These are phyloP conservation scores for Rotaria magnacalcarata DNA, from an alignment of 2,888 invertebrate genomes.

Conservation along the genomic window DNA sequence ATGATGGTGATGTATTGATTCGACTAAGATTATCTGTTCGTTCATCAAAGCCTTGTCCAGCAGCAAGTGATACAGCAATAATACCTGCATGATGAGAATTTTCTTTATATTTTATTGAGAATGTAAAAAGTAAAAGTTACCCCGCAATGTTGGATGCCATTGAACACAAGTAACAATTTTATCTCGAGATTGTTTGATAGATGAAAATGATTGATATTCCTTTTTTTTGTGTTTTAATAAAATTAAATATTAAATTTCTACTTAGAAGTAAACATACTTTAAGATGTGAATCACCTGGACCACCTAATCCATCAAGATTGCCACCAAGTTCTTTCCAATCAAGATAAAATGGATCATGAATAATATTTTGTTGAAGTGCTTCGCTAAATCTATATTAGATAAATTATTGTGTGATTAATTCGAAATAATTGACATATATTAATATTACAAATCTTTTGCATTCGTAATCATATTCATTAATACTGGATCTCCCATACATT, in stretches of 20 bases:
- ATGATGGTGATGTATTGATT: slow-evolving; percentile 57
- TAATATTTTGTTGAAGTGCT: slow-evolving; percentile 59
- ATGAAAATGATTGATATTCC: slow-evolving; percentile 60
- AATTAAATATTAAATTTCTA: background rate
- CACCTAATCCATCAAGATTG: slow-evolving; percentile 55
- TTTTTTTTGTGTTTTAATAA: slow-evolving; percentile 47
- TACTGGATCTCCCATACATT: slow-evolving; percentile 47
- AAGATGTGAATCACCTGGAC: slow-evolving; percentile 58
- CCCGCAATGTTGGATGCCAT: slow-evolving; percentile 55
- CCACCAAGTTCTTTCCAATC: slow-evolving; percentile 50
- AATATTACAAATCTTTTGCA: slow-evolving; percentile 37
- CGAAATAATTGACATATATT: background rate
- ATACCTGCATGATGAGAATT: slow-evolving; percentile 49
- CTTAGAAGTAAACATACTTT: slow-evolving; percentile 51
- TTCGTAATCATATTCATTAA: slow-evolving; percentile 24
- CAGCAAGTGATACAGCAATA: slow-evolving; percentile 57
- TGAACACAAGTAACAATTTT: slow-evolving; percentile 58
- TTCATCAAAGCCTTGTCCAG: slow-evolving; percentile 57
- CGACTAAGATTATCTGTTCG: slow-evolving; percentile 55
- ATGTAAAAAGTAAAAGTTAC: background rate
- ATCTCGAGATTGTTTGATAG: slow-evolving; percentile 59
- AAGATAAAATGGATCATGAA: slow-evolving; percentile 59
- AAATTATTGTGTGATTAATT: background rate
- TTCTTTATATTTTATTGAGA: background rate
- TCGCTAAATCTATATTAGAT: slow-evolving; percentile 52